A percentile compares a stretch with the other conserved stretches of the same genome.
These are phyloP conservation scores for Notarius quadriscutis DNA, from an alignment of 2,113 vertebrate genomes.

Conservation along the genomic window DNA sequence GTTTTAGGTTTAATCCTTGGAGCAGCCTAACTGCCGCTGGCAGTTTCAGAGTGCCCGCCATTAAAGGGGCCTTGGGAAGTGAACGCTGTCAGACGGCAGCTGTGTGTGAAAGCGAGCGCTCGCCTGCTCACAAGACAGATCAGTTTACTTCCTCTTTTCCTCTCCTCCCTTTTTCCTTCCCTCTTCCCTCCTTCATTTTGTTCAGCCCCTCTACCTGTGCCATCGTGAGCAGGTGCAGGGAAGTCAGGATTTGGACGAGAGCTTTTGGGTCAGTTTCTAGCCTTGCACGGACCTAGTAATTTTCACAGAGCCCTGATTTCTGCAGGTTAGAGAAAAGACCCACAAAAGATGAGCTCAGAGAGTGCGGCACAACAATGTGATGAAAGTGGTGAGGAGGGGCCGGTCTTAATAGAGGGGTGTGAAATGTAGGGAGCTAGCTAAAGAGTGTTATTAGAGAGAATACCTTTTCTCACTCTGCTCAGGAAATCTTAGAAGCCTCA, in stretches of 20 bases:
- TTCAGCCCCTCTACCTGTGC: slow-evolving; percentile 2
- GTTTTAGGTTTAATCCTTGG: slow-evolving; percentile 31
- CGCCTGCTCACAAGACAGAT: slow-evolving; percentile 53
- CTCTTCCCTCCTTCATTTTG: slow-evolving; percentile 5
- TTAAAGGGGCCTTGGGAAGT: slow-evolving; percentile 37
- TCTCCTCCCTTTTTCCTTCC: slow-evolving; percentile 25
- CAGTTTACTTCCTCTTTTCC: slow-evolving; percentile 44
- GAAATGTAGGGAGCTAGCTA: slow-evolving; percentile 45
- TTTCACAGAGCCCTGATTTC: slow-evolving; percentile 72
- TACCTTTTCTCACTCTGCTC: slow-evolving; percentile 47
- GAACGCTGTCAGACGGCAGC: slow-evolving; percentile 15
- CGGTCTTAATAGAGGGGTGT: slow-evolving; percentile 52
- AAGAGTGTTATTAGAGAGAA: slow-evolving; percentile 55
- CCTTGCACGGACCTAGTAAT: slow-evolving; percentile 75
- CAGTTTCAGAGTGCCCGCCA: slow-evolving; percentile 1
- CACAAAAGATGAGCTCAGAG: slow-evolving; percentile 71
- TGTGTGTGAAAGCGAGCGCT: slow-evolving; percentile 46
- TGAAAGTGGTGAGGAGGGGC: slow-evolving; percentile 72
- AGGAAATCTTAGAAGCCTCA: slow-evolving; percentile 60
- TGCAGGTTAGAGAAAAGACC: slow-evolving; percentile 65
- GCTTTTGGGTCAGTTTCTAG: slow-evolving; percentile 75
- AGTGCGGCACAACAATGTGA: slow-evolving; percentile 69
- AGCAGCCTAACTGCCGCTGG: slow-evolving; percentile 25
- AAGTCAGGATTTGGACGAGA: slow-evolving; percentile 34
- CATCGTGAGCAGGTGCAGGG: slow-evolving; percentile 36